Percentiles rank a stretch among this genome's conserved stretches.
Evolutionary conservation across 2,797 vertebrate genomes (phyloP).

Genomic region (Etheostoma nigrum): DNA sequence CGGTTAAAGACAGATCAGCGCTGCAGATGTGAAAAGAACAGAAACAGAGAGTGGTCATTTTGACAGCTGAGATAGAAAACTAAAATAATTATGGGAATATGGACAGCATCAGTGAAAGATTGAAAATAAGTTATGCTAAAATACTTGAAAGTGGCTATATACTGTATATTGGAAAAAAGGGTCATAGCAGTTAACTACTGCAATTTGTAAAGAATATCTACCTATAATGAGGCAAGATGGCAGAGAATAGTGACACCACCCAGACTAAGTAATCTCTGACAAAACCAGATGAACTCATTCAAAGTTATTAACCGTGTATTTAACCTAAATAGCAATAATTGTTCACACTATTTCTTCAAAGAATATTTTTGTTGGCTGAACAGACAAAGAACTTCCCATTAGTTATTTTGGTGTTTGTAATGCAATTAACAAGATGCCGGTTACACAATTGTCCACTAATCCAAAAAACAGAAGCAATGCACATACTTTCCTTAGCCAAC

Average conservation of each 20-base stretch:
- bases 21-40: constrained; percentile 50
- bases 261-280: too few species aligned
- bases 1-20: constrained; percentile 50
- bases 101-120: constrained; percentile 28
- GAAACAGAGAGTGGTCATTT: constrained; percentile 30
- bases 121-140: neutral
- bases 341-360: too few species aligned
- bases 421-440: neutral
- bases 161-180: neutral
- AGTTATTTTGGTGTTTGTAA: neutral
- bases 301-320: too few species aligned
- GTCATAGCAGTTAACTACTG: constrained; percentile 9
- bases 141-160: constrained; percentile 4
- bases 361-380: too few species aligned
- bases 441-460: neutral
- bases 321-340: too few species aligned
- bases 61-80: constrained; percentile 37
- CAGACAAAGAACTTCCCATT: neutral
- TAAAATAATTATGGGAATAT: neutral
- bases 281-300: too few species aligned
- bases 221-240: too few species aligned
- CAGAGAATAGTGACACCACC: too few species aligned
- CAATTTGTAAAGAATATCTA: neutral
- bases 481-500: neutral
- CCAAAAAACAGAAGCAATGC: neutral